Conservation (phyloP, 1,140 invertebrate species). For the Conus betulinus region DNA sequence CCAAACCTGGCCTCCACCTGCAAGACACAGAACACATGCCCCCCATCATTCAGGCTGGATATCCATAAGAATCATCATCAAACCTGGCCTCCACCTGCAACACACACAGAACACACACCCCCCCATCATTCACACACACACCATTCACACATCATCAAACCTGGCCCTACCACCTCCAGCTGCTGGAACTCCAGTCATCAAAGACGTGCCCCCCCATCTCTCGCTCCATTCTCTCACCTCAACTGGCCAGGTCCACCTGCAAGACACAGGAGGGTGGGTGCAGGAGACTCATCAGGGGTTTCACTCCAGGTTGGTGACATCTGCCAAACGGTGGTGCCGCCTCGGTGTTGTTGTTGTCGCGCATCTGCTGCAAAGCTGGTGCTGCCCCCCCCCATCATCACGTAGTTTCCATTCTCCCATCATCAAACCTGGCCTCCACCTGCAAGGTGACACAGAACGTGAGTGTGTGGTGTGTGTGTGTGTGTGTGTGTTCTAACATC, state of each 20-base stretch:
- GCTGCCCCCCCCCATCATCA: conserved; percentile 81
- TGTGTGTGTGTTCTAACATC: background rate
- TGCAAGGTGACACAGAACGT: no score
- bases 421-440: background rate
- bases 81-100: background rate
- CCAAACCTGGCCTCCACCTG: no score
- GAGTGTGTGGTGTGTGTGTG: no score
- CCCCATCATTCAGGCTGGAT: no score
- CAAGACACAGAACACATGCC: no score
- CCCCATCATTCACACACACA: no score
- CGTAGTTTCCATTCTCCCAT: conserved; percentile 79
- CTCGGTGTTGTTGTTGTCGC: conserved; percentile 41
- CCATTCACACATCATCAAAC: background rate
- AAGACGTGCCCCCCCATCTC: conserved; percentile 82
- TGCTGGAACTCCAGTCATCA: conserved; percentile 95
- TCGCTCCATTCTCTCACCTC: conserved; percentile 79
- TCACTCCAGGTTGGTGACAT: conserved; percentile 68
- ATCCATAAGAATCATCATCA: no score
- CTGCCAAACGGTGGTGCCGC: conserved; percentile 9
- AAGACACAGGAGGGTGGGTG: conserved; percentile 32
- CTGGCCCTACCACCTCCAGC: conserved; percentile 85
- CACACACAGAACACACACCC: no score
- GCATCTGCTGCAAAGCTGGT: conserved; percentile 78
- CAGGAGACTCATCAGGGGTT: conserved; percentile 54
- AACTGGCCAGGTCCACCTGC: conserved; percentile 72